Base-by-base conservation (phyloP, 2,888 invertebrate genomes). In the Beris morrisii region DNA sequence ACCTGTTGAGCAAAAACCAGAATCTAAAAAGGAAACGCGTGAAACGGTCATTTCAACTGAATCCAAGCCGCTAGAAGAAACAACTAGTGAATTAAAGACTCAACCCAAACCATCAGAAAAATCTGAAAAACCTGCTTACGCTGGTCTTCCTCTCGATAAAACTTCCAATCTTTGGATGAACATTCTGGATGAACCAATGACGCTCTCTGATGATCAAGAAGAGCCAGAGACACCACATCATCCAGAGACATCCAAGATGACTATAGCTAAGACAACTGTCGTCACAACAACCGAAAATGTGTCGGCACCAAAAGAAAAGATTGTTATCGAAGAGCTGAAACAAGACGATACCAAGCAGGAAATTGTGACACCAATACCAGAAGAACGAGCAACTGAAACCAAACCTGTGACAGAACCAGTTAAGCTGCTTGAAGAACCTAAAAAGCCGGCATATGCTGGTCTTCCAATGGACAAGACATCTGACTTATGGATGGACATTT, bases 101-200 rank as follows among this genome's bases (percentile, higher is more conserved):
- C 68, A 71, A 22, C 22, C 22, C 22, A 22, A 22, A 22, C 22
- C 22, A 22, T 22, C 22, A 2, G 53, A 22, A 22, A 2, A 53
- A 45, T 15, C 66, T 28, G 22, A 15, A 1, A 70, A 74, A 70
- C 48, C 72, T 4, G 73, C 66, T 4, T 76, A 76, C 61, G 76
- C 75, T 38, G 38, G 38, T 38, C 38, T 76, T 64, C 76, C 77
- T 11, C 73, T 76, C 28, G 77, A 78, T 67, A 74, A 77, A 22
- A 70, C 75, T 2, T 70, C 74, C 58, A 72, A 70, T 57, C 59
- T 74, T 2, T 80, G 79, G 75, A 74, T 80, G 64, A 76, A 79
- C 64, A 76, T 75, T n/a, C 43, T 74, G 38, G 74, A 76, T 43
- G 74, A 76, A 31, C 73, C 74, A 12, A 73, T 74, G 64, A 68